A percentile compares a stretch with the other conserved stretches of the same genome.
phyloP scores from a whole-genome alignment of 2,888 invertebrate genomes.

The Perithous albicinctus region DNA sequence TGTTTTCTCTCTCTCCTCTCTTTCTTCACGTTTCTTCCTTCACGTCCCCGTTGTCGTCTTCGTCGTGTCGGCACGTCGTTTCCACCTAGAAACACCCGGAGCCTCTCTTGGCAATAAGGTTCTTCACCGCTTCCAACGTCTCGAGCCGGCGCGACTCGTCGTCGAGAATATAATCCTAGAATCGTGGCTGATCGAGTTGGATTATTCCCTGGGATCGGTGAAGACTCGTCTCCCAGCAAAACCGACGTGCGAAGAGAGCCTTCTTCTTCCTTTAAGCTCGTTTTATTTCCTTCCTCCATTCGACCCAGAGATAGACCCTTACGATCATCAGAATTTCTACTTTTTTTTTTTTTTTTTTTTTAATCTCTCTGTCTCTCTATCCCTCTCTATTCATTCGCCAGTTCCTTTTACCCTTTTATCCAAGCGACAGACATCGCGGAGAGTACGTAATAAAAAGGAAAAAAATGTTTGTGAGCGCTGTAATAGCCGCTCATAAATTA shows the following conservation, averaged over 20 bases:
- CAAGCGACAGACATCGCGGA: neutral
- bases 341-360: neutral
- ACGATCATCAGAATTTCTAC: constrained; percentile 13
- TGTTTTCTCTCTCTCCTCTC: constrained; percentile 17
- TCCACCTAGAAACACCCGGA: constrained; percentile 42
- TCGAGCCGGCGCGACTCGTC: constrained; percentile 15
- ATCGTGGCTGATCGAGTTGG: constrained; percentile 50
- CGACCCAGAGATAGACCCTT: constrained; percentile 15
- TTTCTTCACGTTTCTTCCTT: constrained; percentile 19
- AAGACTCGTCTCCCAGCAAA: constrained; percentile 20
- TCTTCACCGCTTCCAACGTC: constrained; percentile 18
- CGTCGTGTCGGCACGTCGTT: constrained; percentile 49
- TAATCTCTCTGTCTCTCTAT: too few relatives aligned
- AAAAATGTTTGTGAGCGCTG: constrained; percentile 11
- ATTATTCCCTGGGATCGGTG: constrained; percentile 25
- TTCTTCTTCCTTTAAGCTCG: neutral
- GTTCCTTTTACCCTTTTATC: neutral
- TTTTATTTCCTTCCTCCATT: constrained; percentile 22
- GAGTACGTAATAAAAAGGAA: constrained; percentile 9
- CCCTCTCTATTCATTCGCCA: neutral
- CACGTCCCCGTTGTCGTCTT: constrained; percentile 11
- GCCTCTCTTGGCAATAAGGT: constrained; percentile 24
- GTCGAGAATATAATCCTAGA: constrained; percentile 48
- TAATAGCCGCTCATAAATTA: constrained; percentile 45
- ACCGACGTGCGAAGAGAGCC: constrained; percentile 16